Percentiles rank a stretch among this genome's conserved stretches.
phyloP scores from a whole-genome alignment of 2,888 invertebrate genomes.

The Tetragnatha montana region DNA sequence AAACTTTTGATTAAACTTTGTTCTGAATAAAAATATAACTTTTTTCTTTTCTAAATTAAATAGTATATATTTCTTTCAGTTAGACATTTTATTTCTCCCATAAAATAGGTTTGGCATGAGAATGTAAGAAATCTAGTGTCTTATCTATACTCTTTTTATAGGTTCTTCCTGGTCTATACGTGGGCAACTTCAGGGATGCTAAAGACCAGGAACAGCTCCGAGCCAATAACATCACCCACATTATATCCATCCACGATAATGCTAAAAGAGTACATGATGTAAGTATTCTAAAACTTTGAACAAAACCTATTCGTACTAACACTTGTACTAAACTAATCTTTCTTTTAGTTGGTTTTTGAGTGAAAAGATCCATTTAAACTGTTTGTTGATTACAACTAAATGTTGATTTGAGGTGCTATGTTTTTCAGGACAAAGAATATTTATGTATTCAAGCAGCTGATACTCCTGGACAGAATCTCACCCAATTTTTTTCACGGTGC shows the following conservation, averaged over 20 bases:
- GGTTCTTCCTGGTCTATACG: conserved; percentile 95
- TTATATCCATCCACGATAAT: conserved; percentile 95
- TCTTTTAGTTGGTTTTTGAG: too few relatives aligned
- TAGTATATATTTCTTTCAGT: too few relatives aligned
- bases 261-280: conserved; percentile 81
- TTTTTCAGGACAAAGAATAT: conserved; percentile 93
- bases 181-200: conserved; percentile 96
- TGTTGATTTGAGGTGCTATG: not conserved
- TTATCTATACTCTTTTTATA: conserved; percentile 76
- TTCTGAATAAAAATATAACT: too few relatives aligned
- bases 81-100: too few relatives aligned
- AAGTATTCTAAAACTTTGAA: not conserved
- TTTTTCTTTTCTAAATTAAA: too few relatives aligned
- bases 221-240: conserved; percentile 93
- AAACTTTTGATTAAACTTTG: too few relatives aligned
- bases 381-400: not conserved
- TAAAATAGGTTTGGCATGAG: not conserved
- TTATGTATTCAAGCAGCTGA: conserved; percentile 97
- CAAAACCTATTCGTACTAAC: too few relatives aligned
- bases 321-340: too few relatives aligned
- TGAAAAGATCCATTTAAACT: not conserved
- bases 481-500: conserved; percentile 93
- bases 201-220: conserved; percentile 92
- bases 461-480: conserved; percentile 93
- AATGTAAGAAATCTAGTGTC: not conserved